Conservation (phyloP, 2,888 invertebrate genomes). For the Drosophila flavopinicola region DNA sequence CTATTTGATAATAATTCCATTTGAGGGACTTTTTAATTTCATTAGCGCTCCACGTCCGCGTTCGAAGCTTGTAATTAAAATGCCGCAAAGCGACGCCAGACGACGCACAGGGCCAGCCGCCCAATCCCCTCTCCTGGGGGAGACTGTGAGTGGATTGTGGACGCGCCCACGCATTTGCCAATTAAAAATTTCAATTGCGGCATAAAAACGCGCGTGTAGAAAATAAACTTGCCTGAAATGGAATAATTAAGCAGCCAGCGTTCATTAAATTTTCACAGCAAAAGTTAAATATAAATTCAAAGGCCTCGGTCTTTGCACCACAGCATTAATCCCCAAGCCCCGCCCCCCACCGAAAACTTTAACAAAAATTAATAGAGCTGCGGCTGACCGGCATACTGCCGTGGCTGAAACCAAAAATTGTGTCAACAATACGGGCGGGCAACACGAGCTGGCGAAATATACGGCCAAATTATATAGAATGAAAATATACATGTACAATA, state of each 20-base stretch:
- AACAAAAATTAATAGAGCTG: constrained; percentile 52
- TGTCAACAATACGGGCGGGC: constrained; percentile 45
- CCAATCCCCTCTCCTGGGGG: constrained; percentile 8
- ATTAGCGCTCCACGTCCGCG: constrained; percentile 51
- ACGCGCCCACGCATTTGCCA: constrained; percentile 79
- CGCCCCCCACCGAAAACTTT: too few relatives aligned
- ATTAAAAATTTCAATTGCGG: constrained; percentile 81
- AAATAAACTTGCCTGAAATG: constrained; percentile 77
- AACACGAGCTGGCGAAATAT: constrained; percentile 21
- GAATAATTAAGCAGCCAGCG: constrained; percentile 73
- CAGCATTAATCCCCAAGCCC: constrained; percentile 8
- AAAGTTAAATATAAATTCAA: constrained; percentile 71
- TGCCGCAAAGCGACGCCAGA: constrained; percentile 71
- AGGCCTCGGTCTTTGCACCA: constrained; percentile 18
- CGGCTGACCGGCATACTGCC: constrained; percentile 22
- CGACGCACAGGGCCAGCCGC: constrained; percentile 36
- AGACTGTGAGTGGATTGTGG: constrained; percentile 74
- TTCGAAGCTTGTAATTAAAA: constrained; percentile 74
- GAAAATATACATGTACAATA: constrained; percentile 10
- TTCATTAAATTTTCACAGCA: constrained; percentile 71
- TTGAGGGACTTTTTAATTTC: constrained; percentile 75
- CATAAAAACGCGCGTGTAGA: constrained; percentile 80
- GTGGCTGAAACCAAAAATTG: constrained; percentile 30
- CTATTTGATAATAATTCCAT: constrained; percentile 77
- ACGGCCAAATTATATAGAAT: constrained; percentile 41